phyloP scores from a whole-genome alignment of 1,140 invertebrate genomes.

The Conopomorpha cramerella region DNA sequence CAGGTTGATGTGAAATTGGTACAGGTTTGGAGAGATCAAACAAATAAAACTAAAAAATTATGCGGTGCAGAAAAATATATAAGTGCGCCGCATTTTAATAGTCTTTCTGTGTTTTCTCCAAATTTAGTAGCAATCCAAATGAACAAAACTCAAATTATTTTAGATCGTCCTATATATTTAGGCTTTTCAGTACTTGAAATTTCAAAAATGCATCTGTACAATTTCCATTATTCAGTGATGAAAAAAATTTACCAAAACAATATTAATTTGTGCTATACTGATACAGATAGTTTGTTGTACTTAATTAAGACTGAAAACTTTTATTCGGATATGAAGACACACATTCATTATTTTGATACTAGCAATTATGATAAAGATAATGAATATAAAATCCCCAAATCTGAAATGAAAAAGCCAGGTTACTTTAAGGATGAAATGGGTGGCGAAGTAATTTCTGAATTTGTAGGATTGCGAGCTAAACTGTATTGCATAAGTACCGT shows the following conservation, averaged over 20 bases:
- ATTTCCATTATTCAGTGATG: not conserved
- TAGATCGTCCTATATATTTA: not conserved
- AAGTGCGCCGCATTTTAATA: constrained; percentile 8
- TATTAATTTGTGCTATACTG: not conserved
- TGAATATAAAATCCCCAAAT: constrained; percentile 4
- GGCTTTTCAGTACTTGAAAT: constrained; percentile 1
- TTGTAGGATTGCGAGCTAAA: constrained; percentile 9
- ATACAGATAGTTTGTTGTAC: not conserved
- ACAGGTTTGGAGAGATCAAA: not conserved
- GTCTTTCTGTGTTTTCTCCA: not conserved
- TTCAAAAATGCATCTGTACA: constrained; percentile 1
- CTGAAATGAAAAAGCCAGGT: constrained; percentile 7
- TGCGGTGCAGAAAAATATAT: constrained; percentile 12
- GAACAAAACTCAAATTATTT: not conserved
- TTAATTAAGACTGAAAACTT: constrained; percentile 7
- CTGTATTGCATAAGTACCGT: constrained; percentile 7
- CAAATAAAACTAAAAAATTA: constrained; percentile 5
- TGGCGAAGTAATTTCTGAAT: constrained; percentile 7
- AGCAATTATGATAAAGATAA: constrained; percentile 7
- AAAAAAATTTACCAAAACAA: not conserved
- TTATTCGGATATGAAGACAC: constrained; percentile 7
- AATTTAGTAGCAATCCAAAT: constrained; percentile 4
- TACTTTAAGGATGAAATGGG: constrained; percentile 9
- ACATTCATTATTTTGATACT: constrained; percentile 9
- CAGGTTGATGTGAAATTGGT: constrained; percentile 16